Conservation (phyloP, 2,888 invertebrate species). For the Ichneumoninae sp. region DNA sequence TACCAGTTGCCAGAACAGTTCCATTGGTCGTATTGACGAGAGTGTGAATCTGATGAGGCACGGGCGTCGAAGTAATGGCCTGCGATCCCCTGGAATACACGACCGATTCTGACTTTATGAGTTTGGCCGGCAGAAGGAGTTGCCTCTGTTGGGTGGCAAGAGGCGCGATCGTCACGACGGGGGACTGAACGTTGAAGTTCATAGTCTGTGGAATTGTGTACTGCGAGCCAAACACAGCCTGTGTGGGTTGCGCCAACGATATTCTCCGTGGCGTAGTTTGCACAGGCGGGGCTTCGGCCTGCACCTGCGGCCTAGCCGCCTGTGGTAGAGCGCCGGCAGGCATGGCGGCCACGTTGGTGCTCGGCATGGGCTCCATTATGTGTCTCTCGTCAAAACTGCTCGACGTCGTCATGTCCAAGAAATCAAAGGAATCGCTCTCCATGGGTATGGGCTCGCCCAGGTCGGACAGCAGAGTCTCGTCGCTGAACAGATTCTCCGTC, state of each 20-base stretch:
- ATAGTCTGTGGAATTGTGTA: constrained; percentile 80
- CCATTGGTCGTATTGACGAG: constrained; percentile 88
- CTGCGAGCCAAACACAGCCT: constrained; percentile 78
- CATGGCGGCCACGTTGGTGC: constrained; percentile 53
- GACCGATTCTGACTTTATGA: constrained; percentile 82
- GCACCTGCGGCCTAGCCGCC: constrained; percentile 32
- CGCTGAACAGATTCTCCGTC: constrained; percentile 85
- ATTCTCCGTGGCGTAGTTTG: constrained; percentile 72
- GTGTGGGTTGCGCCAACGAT: constrained; percentile 75
- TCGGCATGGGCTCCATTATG: constrained; percentile 67
- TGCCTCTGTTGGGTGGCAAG: constrained; percentile 79
- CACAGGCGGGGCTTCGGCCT: constrained; percentile 63
- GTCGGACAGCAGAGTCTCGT: constrained; percentile 85
- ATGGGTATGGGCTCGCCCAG: constrained; percentile 84
- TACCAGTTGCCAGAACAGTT: constrained; percentile 88
- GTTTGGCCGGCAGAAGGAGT: constrained; percentile 80
- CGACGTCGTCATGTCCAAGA: constrained; percentile 80
- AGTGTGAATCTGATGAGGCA: constrained; percentile 86
- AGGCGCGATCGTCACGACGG: constrained; percentile 81
- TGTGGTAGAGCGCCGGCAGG: constrained; percentile 12
- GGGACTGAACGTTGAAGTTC: constrained; percentile 82
- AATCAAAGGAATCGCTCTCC: constrained; percentile 85
- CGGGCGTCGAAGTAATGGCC: constrained; percentile 78
- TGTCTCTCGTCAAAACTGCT: constrained; percentile 68
- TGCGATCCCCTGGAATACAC: constrained; percentile 79